Evolutionary conservation across 2,888 invertebrate genomes (phyloP).

Genomic region (Ophioninae sp.): DNA sequence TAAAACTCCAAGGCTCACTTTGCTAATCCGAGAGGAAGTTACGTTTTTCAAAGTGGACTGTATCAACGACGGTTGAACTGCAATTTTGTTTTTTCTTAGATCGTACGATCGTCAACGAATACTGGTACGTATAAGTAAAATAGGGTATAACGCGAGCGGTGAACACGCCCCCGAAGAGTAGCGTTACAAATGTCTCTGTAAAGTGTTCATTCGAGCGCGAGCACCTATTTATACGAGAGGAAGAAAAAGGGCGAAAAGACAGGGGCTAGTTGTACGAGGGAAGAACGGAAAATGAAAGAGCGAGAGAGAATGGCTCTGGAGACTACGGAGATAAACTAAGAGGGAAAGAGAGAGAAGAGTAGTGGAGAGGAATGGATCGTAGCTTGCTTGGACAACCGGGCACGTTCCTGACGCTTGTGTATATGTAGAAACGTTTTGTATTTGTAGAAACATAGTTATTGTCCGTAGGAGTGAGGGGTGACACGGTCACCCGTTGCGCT

Average conservation of each 20-base stretch:
- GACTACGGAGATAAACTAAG: slow-evolving; percentile 22
- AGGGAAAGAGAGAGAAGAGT: slow-evolving; percentile 19
- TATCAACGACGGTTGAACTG: background rate
- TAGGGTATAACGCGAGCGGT: slow-evolving; percentile 1
- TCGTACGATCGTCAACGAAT: background rate
- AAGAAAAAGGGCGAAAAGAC: slow-evolving; percentile 13
- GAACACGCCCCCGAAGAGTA: background rate
- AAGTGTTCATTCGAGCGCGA: slow-evolving; percentile 42
- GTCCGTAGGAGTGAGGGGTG: slow-evolving; percentile 68
- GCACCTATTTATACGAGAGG: slow-evolving; percentile 3
- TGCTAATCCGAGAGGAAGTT: too few relatives aligned
- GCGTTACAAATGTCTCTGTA: slow-evolving; percentile 18
- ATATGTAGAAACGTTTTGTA: slow-evolving; percentile 68
- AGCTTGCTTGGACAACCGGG: slow-evolving; percentile 27
- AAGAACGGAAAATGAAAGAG: slow-evolving; percentile 13
- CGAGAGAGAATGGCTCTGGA: slow-evolving; percentile 8
- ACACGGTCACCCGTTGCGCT: slow-evolving; percentile 71
- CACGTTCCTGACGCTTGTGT: slow-evolving; percentile 58
- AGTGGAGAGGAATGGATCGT: slow-evolving; percentile 22
- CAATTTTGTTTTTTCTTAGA: background rate
- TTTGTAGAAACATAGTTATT: slow-evolving; percentile 73
- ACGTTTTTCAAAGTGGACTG: too few relatives aligned
- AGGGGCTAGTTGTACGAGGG: slow-evolving; percentile 10
- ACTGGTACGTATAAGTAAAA: background rate
- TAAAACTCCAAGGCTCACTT: too few relatives aligned